Evolutionary conservation across 2,888 invertebrate genomes (phyloP), one percentile per base, ranked within the genome.

Genomic region (Catocala sponsa): DNA sequence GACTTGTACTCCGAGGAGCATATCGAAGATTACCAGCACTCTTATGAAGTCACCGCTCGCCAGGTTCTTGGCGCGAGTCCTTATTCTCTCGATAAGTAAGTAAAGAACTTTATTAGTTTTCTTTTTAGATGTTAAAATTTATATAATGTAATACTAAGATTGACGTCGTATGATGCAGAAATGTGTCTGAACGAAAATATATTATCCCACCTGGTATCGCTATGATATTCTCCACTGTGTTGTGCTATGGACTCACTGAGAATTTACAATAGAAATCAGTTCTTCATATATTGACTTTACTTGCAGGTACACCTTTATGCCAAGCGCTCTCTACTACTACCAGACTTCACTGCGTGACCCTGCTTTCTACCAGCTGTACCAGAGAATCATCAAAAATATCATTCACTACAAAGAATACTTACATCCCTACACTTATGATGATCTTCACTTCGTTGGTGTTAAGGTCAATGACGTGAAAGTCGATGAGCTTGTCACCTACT

Each of bases 341-440:
- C 95, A 95, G 79, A 96, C 97, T 6, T 95, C 96, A 68, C 82
- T 96, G 76, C 96, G 97, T 70, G 97, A 97, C 84, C 97, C 97
- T n/a, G 95, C 95, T 46, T 97, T 96, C 95, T 97, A 96, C 87
- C 95, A 96, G 68, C 86, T 97, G 56, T 96, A 96, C 89, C 95
- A 96, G 86, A 95, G 95, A 75, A 92, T 96, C 77, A 72, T 95
- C 59, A 86, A 92, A 56, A 95, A 94, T 79, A 95, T 96, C 86
- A 87, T 94, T 78, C 95, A 95, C 67, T 96, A 95, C 94, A 96
- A 96, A 83, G 83, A 94, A 69, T 92, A 93, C 78, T 83, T 96
- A 53, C 85, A 91, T 6, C 94, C 95, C 0, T 96, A 97, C 91
- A 94, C 91, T 59, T 87, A 94, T 60, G 90, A 95, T 11, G 93